phyloP scores from a whole-genome alignment of 2,888 invertebrate genomes.

The Steinernema hermaphroditum region DNA sequence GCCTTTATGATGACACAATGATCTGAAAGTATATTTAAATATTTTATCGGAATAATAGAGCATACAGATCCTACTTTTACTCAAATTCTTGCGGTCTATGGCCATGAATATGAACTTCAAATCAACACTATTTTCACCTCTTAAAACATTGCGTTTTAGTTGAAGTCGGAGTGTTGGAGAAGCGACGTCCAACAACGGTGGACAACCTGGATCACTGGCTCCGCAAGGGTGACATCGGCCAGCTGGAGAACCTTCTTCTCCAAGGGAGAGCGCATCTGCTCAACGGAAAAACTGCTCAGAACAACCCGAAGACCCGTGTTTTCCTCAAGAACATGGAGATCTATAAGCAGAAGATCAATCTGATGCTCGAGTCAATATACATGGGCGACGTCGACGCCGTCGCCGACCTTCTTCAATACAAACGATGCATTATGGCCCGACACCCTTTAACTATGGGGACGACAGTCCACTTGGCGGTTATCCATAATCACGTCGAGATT shows the following conservation, averaged over 20 bases:
- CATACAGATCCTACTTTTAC: too few relatives aligned
- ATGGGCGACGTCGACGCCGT: constrained; percentile 39
- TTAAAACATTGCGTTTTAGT: background rate
- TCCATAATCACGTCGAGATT: constrained; percentile 49
- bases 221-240: constrained; percentile 38
- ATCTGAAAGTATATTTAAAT: too few relatives aligned
- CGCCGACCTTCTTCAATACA: constrained; percentile 40
- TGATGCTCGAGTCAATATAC: constrained; percentile 40
- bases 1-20: too few relatives aligned
- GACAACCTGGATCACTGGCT: constrained; percentile 40
- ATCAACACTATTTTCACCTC: too few relatives aligned
- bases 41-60: too few relatives aligned
- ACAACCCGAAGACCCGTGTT: constrained; percentile 32
- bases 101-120: too few relatives aligned
- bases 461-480: constrained; percentile 53
- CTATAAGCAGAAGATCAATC: constrained; percentile 43
- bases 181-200: background rate
- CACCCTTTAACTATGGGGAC: constrained; percentile 58
- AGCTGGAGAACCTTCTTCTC: constrained; percentile 39
- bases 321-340: constrained; percentile 39
- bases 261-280: constrained; percentile 42
- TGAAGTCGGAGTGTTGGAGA: background rate
- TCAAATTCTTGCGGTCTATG: too few relatives aligned
- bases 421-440: constrained; percentile 42
- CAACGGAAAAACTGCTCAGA: constrained; percentile 37